Evolutionary conservation across 2,888 invertebrate species (phyloP), one percentile per base, ranked within the genome.

Genomic region (Drosophila barbarae): DNA sequence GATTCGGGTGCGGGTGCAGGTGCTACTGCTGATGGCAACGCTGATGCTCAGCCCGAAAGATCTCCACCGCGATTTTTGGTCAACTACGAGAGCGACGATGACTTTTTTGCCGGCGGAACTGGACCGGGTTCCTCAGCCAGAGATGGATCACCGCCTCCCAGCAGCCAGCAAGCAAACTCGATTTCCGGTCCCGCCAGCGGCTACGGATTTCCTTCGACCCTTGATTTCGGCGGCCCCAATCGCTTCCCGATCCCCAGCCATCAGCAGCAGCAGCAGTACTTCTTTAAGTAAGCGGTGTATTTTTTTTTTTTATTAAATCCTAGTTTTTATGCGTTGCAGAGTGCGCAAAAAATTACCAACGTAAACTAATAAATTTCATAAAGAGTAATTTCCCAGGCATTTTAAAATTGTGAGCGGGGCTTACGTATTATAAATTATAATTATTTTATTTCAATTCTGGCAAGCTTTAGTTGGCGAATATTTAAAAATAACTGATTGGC

Each of bases 31-130:
- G 66, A 5, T 38, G 35, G 15, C 30, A 30, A 46, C 28, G 26
- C 41, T 23, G 58, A 23, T 36, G 26, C 35, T 13, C 50, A 21
- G 10, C 26, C 53, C 34, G 10, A 36, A 18, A 42, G 28, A 28
- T 23, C 58, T 10, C 28, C 56, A 34, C 38, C 50, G 12, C 58
- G 42, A 9, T 68, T 66, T 38, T n/a, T 68, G 34, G 68, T 68
- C 13, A 68, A 68, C 58, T 68, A 68, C n/a, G 50, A 36, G 8
- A 47, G 53, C 23, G 68, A 66, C 10, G 30, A 34, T 10, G 60
- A 35, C 30, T 41, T 44, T 26, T 61, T 30, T 34, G 28, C 50
- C 35, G 42, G 30, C 13, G 46, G 46, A 13, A 47, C 18, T 13
- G 46, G 26, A 10, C 30, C 18, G 8, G 46, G 46, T 30, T 18